Percentiles rank a stretch among this genome's conserved stretches.
phyloP scores from a whole-genome alignment of 2,888 invertebrate genomes.

The Acrobasis repandana region DNA sequence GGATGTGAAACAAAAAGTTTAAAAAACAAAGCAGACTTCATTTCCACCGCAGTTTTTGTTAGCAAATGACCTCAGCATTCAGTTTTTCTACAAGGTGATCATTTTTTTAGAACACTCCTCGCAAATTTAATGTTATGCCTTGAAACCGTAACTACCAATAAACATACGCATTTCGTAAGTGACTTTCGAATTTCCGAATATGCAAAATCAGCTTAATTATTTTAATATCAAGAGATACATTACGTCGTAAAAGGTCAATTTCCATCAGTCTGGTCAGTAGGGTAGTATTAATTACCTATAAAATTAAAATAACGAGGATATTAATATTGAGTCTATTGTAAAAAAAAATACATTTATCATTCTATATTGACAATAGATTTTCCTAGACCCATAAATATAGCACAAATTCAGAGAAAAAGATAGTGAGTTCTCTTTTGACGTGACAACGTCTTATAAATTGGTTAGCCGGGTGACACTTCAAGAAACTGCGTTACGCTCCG shows the following conservation, averaged over 20 bases:
- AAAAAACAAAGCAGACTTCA: slow-evolving; percentile 17
- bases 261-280: not conserved
- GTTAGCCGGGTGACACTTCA: no score
- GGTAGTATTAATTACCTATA: no score
- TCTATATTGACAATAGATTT: no score
- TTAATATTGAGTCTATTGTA: no score
- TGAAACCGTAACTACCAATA: not conserved
- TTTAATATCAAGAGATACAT: not conserved
- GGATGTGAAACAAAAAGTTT: slow-evolving; percentile 17
- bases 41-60: slow-evolving; percentile 12
- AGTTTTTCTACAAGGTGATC: slow-evolving; percentile 13
- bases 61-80: slow-evolving; percentile 15
- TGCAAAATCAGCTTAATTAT: not conserved
- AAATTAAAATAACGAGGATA: no score
- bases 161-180: slow-evolving; percentile 1
- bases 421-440: no score
- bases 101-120: not conserved
- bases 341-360: no score
- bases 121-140: not conserved
- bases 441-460: no score
- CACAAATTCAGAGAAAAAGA: no score
- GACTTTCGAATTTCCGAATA: not conserved
- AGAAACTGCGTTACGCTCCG: no score
- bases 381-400: no score
- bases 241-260: not conserved